Base-by-base conservation (phyloP, 2,797 vertebrate genomes). In the Anolis apletophallus region DNA sequence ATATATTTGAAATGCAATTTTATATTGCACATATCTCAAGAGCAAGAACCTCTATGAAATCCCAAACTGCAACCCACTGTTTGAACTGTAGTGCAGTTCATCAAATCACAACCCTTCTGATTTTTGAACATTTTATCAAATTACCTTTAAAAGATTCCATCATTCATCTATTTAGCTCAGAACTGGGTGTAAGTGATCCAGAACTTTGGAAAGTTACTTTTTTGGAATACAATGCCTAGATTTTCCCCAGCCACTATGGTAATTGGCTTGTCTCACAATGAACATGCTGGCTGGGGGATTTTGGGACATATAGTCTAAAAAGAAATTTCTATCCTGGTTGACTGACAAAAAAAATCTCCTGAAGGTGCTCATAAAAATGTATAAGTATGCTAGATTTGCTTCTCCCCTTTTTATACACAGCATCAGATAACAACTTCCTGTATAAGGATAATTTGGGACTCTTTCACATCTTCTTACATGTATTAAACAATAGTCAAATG, bases 41-140 rank as follows among this genome's bases (percentile, higher is more conserved):
- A 34, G 7, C n/a, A 34, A 21, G 17, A 34, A 77, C 55, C n/a
- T 57, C 50, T 77, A 32, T 55, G 50, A 77, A 55, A 54, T 77
- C 55, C 8, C n/a, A 55, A 77, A 46, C 52, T 7, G 46, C 19
- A 36, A 74, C 10, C 17, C n/a, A 34, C 17, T 52, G 8, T 29
- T 77, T 93, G 88, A 94, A 40, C 40, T 40, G 40, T 5, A 95
- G 94, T 95, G 88, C 88, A 92, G 92, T 95, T 94, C 92, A 94
- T 89, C 86, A 93, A 92, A 90, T 88, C 75, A 90, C 90, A 93
- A 92, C 32, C 94, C 93, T 93, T 95, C 68, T 34, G 29, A 81
- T 93, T 93, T 46, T 81, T 52, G 29, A 69, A 34, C 7, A 29
- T 19, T 54, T 52, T n/a, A 69, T 69, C 46, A 69, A 69, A 52